phyloP scores from a whole-genome alignment of 2,113 vertebrate genomes.

The Erinaceus europaeus region DNA sequence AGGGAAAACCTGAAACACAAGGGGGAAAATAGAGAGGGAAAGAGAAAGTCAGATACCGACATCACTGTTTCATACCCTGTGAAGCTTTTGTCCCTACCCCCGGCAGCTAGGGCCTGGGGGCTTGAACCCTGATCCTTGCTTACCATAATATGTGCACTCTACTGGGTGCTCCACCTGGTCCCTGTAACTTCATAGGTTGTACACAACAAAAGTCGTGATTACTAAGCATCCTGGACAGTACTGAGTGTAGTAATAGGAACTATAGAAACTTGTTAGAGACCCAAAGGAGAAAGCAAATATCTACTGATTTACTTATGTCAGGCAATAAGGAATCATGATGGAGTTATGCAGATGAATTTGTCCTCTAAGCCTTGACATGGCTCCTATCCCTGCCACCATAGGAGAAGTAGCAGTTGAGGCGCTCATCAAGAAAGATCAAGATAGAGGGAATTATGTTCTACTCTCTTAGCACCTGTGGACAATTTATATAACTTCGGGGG shows the following conservation, averaged over 20 bases:
- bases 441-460: neutral
- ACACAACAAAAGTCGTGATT: neutral
- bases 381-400: rapidly evolving
- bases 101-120: too few relatives aligned
- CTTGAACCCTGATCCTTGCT: too few relatives aligned
- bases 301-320: neutral
- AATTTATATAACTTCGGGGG: too few relatives aligned
- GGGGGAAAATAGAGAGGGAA: too few relatives aligned
- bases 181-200: neutral
- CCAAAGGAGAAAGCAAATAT: neutral
- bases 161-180: too few relatives aligned
- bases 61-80: too few relatives aligned
- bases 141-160: too few relatives aligned
- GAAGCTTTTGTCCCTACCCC: too few relatives aligned
- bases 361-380: rapidly evolving
- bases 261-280: neutral
- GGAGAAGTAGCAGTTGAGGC: neutral
- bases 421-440: neutral
- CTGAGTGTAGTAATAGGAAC: neutral
- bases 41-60: too few relatives aligned
- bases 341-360: neutral
- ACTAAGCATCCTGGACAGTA: neutral
- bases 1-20: too few relatives aligned
- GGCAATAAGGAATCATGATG: too few relatives aligned
- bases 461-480: neutral